A percentile compares a stretch with the other conserved stretches of the same genome.
Evolutionary conservation across 1,140 invertebrate species (phyloP).

Genomic region (Bombus pascuorum): DNA sequence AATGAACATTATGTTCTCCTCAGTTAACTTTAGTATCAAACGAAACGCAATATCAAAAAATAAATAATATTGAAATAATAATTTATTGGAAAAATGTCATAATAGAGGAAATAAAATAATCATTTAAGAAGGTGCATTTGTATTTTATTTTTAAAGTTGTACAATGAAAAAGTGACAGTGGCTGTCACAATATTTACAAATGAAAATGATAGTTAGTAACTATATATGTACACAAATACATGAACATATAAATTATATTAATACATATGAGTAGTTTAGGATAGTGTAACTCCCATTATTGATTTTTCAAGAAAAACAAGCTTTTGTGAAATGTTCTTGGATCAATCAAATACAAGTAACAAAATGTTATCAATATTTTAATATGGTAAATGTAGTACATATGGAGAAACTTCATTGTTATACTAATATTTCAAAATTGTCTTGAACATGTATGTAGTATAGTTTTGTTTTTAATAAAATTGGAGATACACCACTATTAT

Average conservation of each 20-base stretch:
- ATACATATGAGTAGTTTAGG: too few relatives aligned
- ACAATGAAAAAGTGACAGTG: background rate
- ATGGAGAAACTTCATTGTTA: too few relatives aligned
- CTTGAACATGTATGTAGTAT: too few relatives aligned
- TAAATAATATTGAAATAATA: background rate
- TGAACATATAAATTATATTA: background rate
- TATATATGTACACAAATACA: constrained; percentile 1
- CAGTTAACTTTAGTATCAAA: background rate
- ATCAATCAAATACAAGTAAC: too few relatives aligned
- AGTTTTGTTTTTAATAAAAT: too few relatives aligned
- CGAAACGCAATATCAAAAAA: background rate
- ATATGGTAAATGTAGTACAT: too few relatives aligned
- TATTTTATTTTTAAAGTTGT: constrained; percentile 21
- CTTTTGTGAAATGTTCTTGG: too few relatives aligned
- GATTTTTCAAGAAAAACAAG: too few relatives aligned
- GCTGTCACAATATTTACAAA: constrained; percentile 20
- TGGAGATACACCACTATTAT: too few relatives aligned
- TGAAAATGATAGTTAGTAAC: background rate
- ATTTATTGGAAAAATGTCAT: background rate
- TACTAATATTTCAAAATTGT: too few relatives aligned
- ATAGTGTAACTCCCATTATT: too few relatives aligned
- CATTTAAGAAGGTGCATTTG: background rate
- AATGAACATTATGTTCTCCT: background rate
- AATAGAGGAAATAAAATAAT: background rate
- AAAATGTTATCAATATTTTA: too few relatives aligned